Percentiles rank a stretch among this genome's conserved stretches.
phyloP scores from a whole-genome alignment of 2,888 invertebrate genomes.

The Drosophila atripex region DNA sequence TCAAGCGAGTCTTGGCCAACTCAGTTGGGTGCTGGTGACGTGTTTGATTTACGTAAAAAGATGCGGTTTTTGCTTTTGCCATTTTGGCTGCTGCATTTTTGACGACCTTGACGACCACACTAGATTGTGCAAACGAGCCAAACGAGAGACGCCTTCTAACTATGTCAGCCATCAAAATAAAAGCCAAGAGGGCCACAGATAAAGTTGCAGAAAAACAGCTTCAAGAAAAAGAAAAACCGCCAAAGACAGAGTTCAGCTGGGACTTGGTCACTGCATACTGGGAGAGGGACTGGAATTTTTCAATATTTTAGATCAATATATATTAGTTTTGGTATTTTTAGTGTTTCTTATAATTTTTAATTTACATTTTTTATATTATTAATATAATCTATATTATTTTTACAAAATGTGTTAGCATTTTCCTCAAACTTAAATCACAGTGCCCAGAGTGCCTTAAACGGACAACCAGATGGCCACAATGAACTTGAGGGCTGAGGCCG shows the following conservation, averaged over 20 bases:
- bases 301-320: too few species aligned
- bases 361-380: too few species aligned
- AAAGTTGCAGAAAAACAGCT: conserved; percentile 26
- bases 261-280: conserved; percentile 13
- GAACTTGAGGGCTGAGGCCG: conserved; percentile 42
- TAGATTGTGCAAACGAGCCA: conserved; percentile 49
- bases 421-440: background rate
- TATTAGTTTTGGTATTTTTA: too few species aligned
- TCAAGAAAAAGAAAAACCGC: conserved; percentile 6
- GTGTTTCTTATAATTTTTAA: background rate
- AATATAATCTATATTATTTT: background rate
- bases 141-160: conserved; percentile 40
- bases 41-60: conserved; percentile 44
- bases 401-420: background rate
- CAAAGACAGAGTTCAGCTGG: conserved; percentile 33
- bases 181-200: conserved; percentile 15
- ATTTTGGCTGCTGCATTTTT: conserved; percentile 39
- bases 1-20: conserved; percentile 49
- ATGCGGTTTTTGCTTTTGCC: conserved; percentile 27
- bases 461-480: conserved; percentile 24
- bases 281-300: background rate
- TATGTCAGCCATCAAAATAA: conserved; percentile 52
- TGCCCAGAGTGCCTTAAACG: conserved; percentile 8
- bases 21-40: conserved; percentile 43
- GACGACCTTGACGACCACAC: conserved; percentile 49